Percentiles rank a stretch among this genome's conserved stretches.
These are phyloP conservation scores for Formica exsecta DNA, from an alignment of 1,140 invertebrate genomes.

Conservation along the genomic window DNA sequence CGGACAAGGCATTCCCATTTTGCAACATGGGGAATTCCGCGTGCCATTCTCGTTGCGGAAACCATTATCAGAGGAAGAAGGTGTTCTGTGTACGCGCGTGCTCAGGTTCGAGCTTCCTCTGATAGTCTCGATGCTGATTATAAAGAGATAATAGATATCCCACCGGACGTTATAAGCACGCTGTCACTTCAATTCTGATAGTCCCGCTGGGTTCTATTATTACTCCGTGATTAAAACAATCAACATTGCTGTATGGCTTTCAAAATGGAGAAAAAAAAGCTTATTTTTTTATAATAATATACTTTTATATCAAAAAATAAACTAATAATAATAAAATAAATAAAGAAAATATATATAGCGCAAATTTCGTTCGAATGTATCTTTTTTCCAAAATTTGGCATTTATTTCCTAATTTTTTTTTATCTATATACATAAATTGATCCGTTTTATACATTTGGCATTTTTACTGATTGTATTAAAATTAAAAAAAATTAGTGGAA, in stretches of 20 bases:
- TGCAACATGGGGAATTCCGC: slow-evolving; percentile 9
- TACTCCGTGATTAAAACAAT: neutral
- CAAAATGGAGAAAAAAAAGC: neutral
- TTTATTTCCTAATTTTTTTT: slow-evolving; percentile 9
- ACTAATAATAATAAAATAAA: too few relatives aligned
- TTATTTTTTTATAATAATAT: too few relatives aligned
- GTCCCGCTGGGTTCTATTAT: slow-evolving; percentile 19
- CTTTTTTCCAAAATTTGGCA: neutral
- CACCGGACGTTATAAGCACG: slow-evolving; percentile 20
- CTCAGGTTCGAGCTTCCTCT: slow-evolving; percentile 6
- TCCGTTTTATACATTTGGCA: neutral
- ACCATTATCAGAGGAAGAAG: slow-evolving; percentile 49
- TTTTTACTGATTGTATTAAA: neutral
- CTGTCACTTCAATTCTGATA: slow-evolving; percentile 19
- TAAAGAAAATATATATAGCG: too few relatives aligned
- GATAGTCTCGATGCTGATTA: slow-evolving; percentile 35
- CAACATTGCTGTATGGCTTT: neutral
- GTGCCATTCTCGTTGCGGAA: slow-evolving; percentile 17
- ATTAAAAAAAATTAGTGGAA: neutral
- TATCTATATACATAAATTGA: neutral
- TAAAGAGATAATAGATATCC: slow-evolving; percentile 54
- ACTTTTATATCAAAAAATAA: too few relatives aligned
- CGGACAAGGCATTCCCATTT: slow-evolving; percentile 3
- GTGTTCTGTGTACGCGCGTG: neutral
- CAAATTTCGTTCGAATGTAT: too few relatives aligned